Evolutionary conservation across 1,140 invertebrate species (phyloP).

Genomic region (Battus philenor): DNA sequence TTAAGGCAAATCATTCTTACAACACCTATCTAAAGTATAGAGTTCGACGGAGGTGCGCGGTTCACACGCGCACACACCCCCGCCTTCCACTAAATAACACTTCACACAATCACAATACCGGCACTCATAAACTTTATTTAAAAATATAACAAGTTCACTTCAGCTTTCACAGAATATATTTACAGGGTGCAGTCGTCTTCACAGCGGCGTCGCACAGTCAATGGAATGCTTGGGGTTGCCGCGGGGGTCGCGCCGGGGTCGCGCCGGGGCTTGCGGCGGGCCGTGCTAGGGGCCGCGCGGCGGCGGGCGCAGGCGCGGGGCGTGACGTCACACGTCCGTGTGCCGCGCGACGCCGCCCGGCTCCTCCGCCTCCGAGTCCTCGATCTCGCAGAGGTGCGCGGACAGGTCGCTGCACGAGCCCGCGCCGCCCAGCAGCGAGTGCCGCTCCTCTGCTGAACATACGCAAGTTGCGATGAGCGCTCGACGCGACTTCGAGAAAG

Average conservation of each 20-base stretch:
- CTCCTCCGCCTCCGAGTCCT: constrained; percentile 88
- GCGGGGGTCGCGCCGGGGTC: constrained; percentile 9
- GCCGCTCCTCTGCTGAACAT: constrained; percentile 79
- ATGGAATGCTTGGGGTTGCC: constrained; percentile 7
- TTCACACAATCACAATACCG: constrained; percentile 12
- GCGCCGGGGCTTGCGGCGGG: constrained; percentile 9
- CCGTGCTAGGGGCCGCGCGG: constrained; percentile 16
- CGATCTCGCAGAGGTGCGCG: constrained; percentile 93
- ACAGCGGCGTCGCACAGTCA: constrained; percentile 3
- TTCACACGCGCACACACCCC: background rate
- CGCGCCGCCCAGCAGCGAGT: constrained; percentile 81
- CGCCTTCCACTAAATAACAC: constrained; percentile 2
- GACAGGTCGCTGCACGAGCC: constrained; percentile 90
- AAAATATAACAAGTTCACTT: background rate
- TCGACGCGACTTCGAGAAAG: background rate
- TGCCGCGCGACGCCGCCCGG: constrained; percentile 37
- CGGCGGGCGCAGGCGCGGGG: constrained; percentile 32
- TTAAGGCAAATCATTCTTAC: constrained; percentile 6
- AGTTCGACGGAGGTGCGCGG: background rate
- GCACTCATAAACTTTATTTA: background rate
- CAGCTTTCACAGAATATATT: background rate
- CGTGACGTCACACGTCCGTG: constrained; percentile 66
- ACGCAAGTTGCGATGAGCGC: background rate
- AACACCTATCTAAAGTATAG: constrained; percentile 1
- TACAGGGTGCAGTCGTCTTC: background rate